A percentile compares a stretch with the other conserved stretches of the same genome.
phyloP scores from a whole-genome alignment of 2,797 vertebrate species.

The Poeciliopsis infans region DNA sequence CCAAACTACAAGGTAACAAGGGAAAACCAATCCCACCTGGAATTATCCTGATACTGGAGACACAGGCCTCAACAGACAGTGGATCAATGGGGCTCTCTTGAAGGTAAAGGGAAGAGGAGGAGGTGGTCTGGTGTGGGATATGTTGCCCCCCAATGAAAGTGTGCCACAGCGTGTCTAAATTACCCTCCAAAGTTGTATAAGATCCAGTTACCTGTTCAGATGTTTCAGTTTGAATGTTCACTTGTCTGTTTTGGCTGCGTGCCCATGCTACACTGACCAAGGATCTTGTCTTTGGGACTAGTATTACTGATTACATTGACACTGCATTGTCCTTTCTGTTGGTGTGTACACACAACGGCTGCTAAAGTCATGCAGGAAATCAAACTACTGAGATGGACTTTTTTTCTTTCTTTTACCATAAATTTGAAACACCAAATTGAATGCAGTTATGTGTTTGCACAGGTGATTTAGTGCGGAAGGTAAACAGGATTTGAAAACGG shows the following conservation, averaged over 20 bases:
- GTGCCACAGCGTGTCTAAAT: slow-evolving; percentile 79
- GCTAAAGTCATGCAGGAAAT: slow-evolving; percentile 4
- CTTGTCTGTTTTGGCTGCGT: slow-evolving; percentile 68
- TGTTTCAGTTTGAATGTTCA: slow-evolving; percentile 79
- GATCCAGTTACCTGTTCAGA: slow-evolving; percentile 83
- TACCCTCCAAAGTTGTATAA: slow-evolving; percentile 70
- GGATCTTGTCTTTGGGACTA: slow-evolving; percentile 54
- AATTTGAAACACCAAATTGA: slow-evolving; percentile 6
- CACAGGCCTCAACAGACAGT: slow-evolving; percentile 72
- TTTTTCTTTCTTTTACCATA: not conserved
- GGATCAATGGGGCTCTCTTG: slow-evolving; percentile 79
- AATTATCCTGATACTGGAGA: slow-evolving; percentile 81
- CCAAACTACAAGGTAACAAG: slow-evolving; percentile 83
- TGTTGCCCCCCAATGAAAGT: slow-evolving; percentile 76
- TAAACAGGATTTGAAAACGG: slow-evolving; percentile 11
- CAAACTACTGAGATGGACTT: slow-evolving; percentile 1
- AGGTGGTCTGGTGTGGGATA: slow-evolving; percentile 76
- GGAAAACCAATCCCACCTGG: slow-evolving; percentile 85
- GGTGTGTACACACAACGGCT: slow-evolving; percentile 21
- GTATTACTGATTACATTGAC: slow-evolving; percentile 54
- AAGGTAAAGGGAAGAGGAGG: slow-evolving; percentile 66
- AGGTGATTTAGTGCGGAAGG: slow-evolving; percentile 9
- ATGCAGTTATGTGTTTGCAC: not conserved
- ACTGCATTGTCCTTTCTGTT: slow-evolving; percentile 35
- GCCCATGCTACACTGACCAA: slow-evolving; percentile 60